Evolutionary conservation across 2,113 vertebrate genomes (phyloP).

Genomic region (Bos javanicus): DNA sequence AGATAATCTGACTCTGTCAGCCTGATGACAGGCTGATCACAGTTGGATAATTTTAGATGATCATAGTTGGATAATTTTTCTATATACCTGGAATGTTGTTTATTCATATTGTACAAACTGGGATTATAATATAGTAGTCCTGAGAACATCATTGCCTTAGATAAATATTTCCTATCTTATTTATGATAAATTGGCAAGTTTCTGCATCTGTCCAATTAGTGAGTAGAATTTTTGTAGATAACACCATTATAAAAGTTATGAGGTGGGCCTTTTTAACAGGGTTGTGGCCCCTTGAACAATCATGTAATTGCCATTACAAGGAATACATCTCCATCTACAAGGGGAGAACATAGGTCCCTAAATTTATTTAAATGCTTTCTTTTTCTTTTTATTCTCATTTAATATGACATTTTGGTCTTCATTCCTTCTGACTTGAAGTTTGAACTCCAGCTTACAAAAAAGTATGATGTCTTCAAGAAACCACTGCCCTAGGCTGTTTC

Average conservation of each 20-base stretch:
- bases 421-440: conserved; percentile 9
- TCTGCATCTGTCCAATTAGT: not conserved
- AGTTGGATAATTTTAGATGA: not conserved
- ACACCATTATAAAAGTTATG: not conserved
- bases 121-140: not conserved
- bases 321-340: not conserved
- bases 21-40: too few species aligned
- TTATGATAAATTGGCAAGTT: not conserved
- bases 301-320: not conserved
- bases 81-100: not conserved
- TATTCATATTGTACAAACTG: not conserved
- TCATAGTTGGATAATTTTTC: not conserved
- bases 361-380: not conserved
- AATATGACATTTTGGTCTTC: not conserved
- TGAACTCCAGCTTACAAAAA: not conserved
- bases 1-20: not conserved
- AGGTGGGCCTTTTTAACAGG: not conserved
- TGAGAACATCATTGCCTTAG: not conserved
- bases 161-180: not conserved
- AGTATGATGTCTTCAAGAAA: not conserved
- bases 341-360: not conserved
- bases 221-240: not conserved
- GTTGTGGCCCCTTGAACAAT: not conserved
- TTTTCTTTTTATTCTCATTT: not conserved
- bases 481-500: not conserved